phyloP scores from a whole-genome alignment of 2,797 vertebrate species.

The Furcifer pardalis region DNA sequence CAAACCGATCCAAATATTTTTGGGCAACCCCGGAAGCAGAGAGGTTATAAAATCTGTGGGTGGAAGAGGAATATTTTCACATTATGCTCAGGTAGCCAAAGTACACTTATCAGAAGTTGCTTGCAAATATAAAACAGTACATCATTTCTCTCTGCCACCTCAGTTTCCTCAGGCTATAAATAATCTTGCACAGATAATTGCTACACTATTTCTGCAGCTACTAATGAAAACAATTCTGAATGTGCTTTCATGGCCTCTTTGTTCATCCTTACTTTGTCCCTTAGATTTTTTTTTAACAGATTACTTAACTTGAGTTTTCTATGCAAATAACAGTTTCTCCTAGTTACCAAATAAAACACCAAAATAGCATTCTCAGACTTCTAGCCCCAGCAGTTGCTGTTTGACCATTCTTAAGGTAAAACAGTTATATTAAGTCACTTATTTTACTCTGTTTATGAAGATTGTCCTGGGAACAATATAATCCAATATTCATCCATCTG shows the following conservation, averaged over 20 bases:
- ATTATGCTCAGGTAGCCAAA: slow-evolving; percentile 30
- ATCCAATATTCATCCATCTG: too few species aligned
- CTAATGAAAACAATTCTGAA: neutral
- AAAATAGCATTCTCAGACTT: neutral
- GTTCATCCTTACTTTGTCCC: neutral
- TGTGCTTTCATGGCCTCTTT: neutral
- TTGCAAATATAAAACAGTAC: slow-evolving; percentile 9
- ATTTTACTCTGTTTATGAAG: too few species aligned
- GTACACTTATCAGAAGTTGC: slow-evolving; percentile 9
- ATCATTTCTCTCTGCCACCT: too few species aligned
- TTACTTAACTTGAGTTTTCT: neutral
- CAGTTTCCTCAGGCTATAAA: too few species aligned
- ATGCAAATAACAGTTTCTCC: neutral
- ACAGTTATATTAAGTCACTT: too few species aligned
- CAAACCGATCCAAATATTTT: slow-evolving; percentile 89
- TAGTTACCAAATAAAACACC: neutral
- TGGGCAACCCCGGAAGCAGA: slow-evolving; percentile 76
- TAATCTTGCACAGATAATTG: neutral
- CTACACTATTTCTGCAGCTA: neutral
- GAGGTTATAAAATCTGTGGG: slow-evolving; percentile 90
- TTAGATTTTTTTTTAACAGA: neutral
- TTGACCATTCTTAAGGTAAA: too few species aligned
- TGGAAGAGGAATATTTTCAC: slow-evolving; percentile 46
- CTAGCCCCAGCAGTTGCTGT: too few species aligned
- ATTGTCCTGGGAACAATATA: too few species aligned